phyloP scores from a whole-genome alignment of 2,113 vertebrate genomes.

The Chloebia gouldiae region DNA sequence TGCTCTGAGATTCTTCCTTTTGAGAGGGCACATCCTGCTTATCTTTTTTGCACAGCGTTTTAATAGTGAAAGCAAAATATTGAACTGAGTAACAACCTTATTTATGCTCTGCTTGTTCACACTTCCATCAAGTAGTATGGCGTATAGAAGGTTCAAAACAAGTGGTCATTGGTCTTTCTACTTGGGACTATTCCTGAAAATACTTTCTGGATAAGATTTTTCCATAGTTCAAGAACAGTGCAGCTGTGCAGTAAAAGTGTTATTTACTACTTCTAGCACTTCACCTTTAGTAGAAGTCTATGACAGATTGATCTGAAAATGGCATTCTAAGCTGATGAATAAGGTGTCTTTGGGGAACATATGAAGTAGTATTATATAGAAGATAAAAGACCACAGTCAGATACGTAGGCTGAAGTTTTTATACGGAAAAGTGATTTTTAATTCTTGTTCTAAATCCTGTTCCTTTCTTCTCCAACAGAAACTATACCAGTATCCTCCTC shows the following conservation, averaged over 20 bases:
- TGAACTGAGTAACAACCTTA: neutral
- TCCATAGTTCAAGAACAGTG: neutral
- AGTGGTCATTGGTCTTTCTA: neutral
- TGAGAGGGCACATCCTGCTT: neutral
- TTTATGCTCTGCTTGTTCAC: neutral
- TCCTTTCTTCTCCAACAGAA: conserved; percentile 74
- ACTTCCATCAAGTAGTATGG: neutral
- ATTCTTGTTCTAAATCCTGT: neutral
- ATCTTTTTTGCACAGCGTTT: neutral
- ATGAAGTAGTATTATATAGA: neutral
- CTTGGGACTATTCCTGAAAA: neutral
- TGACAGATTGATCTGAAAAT: neutral
- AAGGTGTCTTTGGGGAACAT: neutral
- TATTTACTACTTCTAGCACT: neutral
- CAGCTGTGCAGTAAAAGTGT: neutral
- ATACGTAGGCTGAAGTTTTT: neutral
- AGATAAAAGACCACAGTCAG: neutral
- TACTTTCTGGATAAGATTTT: neutral
- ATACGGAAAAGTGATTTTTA: neutral
- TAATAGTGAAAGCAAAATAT: neutral
- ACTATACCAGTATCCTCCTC: conserved; percentile 98
- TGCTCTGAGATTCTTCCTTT: neutral
- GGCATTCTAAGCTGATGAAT: neutral
- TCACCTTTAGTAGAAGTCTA: neutral
- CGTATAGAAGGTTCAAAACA: neutral